Evolutionary conservation across 2,797 vertebrate species (phyloP).

Genomic region (Sus cebifrons): DNA sequence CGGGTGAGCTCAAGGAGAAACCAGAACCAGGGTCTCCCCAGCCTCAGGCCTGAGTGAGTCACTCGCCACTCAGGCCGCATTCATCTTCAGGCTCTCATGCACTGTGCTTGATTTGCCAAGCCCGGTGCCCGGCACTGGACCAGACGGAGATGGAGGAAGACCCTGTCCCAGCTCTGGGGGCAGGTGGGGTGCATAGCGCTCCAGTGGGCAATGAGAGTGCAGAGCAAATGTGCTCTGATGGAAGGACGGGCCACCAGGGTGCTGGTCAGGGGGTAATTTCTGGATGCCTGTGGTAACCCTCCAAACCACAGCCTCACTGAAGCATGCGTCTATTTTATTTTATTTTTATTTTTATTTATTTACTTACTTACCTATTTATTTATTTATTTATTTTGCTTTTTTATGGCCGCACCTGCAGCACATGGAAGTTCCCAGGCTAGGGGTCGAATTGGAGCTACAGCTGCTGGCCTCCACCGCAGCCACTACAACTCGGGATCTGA

Average conservation of each 20-base stretch:
- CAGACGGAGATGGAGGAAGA: background rate
- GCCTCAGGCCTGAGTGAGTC: background rate
- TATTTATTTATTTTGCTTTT: too few relatives aligned
- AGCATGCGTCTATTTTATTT: background rate
- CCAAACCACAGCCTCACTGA: background rate
- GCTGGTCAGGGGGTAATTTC: background rate
- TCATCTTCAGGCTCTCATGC: background rate
- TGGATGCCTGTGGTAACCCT: background rate
- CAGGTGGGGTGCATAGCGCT: rapidly evolving
- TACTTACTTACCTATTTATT: too few relatives aligned
- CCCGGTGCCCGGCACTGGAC: background rate
- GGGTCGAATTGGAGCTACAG: too few relatives aligned
- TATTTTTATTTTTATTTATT: too few relatives aligned
- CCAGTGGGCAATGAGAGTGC: rapidly evolving
- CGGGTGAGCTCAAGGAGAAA: background rate
- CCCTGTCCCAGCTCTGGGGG: background rate
- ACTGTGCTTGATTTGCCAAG: background rate
- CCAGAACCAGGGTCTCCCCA: background rate
- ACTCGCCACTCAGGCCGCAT: background rate
- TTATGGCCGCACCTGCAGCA: too few relatives aligned
- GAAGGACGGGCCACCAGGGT: background rate
- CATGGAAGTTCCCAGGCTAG: too few relatives aligned
- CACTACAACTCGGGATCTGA: too few relatives aligned
- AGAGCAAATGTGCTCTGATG: rapidly evolving
- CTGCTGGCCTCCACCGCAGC: too few relatives aligned